phyloP scores from a whole-genome alignment of 2,113 vertebrate species.

The Nyctereutes procyonoides region DNA sequence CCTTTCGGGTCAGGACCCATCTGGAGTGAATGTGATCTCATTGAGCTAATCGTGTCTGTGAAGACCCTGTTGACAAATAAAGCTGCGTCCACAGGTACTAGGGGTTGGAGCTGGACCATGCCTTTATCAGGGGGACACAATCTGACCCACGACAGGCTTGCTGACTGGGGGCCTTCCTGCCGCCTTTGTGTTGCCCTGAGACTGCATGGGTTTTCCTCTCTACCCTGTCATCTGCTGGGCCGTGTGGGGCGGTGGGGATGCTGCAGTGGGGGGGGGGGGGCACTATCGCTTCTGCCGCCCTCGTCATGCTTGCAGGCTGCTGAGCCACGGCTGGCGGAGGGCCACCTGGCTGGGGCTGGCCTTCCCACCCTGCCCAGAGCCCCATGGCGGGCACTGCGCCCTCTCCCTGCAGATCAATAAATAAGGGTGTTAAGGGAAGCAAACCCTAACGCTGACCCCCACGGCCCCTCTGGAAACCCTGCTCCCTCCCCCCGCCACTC shows the following conservation, averaged over 20 bases:
- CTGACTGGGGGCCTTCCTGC: fast-evolving
- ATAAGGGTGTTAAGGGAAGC: neutral
- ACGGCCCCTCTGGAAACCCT: fast-evolving
- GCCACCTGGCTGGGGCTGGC: fast-evolving
- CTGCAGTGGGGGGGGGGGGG: too few relatives aligned
- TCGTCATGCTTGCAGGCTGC: fast-evolving
- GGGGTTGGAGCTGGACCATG: neutral
- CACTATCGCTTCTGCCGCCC: neutral
- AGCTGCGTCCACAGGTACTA: fast-evolving
- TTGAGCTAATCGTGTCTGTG: neutral
- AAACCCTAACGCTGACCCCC: neutral
- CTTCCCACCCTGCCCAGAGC: fast-evolving
- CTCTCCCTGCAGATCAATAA: neutral
- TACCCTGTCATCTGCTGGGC: fast-evolving
- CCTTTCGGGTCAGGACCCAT: fast-evolving
- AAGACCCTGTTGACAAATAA: neutral
- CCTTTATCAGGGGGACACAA: neutral
- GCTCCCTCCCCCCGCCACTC: neutral
- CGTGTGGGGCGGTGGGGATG: fast-evolving
- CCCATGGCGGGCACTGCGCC: fast-evolving
- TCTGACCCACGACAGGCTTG: fast-evolving
- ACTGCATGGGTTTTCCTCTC: neutral
- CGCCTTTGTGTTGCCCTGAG: neutral
- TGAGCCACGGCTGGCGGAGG: neutral
- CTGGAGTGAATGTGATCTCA: fast-evolving